A percentile compares a stretch with the other conserved stretches of the same genome.
Evolutionary conservation across 2,888 invertebrate genomes (phyloP).

Genomic region (Cinara cedri): DNA sequence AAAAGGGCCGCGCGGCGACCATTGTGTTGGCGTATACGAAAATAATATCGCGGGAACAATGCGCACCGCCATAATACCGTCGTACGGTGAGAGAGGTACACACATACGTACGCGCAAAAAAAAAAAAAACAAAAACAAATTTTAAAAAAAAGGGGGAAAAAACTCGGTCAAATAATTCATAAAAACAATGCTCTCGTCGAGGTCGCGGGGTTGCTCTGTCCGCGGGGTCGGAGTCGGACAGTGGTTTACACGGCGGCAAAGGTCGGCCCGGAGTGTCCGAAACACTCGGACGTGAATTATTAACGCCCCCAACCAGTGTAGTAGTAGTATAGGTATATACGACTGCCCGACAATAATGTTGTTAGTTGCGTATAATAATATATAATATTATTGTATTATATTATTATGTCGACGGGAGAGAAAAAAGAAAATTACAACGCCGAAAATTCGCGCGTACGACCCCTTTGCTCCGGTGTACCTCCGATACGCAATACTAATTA

Average conservation of each 20-base stretch:
- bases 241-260: constrained; percentile 36
- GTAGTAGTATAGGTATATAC: not conserved
- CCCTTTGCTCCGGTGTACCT: not conserved
- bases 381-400: no score
- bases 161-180: constrained; percentile 54
- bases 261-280: constrained; percentile 38
- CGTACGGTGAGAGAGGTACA: no score
- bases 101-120: not conserved
- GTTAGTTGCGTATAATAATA: not conserved
- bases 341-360: not conserved
- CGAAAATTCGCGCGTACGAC: constrained; percentile 19
- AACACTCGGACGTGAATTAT: constrained; percentile 44
- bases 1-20: not conserved
- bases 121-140: not conserved
- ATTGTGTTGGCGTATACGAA: constrained; percentile 51
- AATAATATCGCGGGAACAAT: constrained; percentile 45
- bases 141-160: not conserved
- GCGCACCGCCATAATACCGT: not conserved
- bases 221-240: not conserved
- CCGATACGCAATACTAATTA: no score
- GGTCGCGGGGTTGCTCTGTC: not conserved
- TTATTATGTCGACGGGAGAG: not conserved
- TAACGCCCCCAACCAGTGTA: constrained; percentile 18
- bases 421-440: constrained; percentile 6
- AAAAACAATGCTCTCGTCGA: constrained; percentile 31